Evolutionary conservation across 2,888 invertebrate genomes (phyloP).

Genomic region (Heliconius hortense): DNA sequence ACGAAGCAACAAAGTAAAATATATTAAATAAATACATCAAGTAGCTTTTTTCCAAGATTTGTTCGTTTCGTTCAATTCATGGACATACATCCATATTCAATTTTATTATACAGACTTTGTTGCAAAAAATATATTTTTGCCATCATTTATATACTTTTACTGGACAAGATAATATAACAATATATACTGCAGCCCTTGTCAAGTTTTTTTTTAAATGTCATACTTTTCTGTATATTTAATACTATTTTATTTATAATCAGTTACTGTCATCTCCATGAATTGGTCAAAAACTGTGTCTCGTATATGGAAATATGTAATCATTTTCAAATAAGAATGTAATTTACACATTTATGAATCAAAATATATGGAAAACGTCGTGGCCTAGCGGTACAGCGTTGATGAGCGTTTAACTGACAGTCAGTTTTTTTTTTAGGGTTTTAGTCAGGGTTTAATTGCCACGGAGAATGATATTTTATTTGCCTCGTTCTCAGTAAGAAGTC

Average conservation of each 20-base stretch:
- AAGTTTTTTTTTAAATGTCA: neutral
- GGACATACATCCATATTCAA: constrained; percentile 21
- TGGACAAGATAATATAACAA: constrained; percentile 14
- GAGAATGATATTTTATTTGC: too few relatives aligned
- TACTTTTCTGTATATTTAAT: neutral
- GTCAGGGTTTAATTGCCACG: too few relatives aligned
- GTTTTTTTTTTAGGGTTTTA: too few relatives aligned
- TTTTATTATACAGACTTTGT: constrained; percentile 10
- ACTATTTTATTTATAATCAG: neutral
- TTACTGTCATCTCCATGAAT: neutral
- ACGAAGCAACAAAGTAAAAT: neutral
- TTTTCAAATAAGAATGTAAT: neutral
- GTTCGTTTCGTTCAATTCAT: constrained; percentile 9
- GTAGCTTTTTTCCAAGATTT: neutral
- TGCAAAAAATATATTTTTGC: neutral
- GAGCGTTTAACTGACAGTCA: neutral
- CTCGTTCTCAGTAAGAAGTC: too few relatives aligned
- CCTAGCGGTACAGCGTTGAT: neutral
- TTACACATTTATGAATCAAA: neutral
- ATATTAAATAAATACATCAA: neutral
- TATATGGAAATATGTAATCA: neutral
- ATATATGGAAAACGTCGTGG: neutral
- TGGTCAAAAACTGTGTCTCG: neutral
- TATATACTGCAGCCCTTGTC: neutral
- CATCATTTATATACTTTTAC: constrained; percentile 5